These are phyloP conservation scores for Chironex yamaguchii DNA, from an alignment of 30 jellyfish, hydroid and myxozoan species.

Conservation along the genomic window DNA sequence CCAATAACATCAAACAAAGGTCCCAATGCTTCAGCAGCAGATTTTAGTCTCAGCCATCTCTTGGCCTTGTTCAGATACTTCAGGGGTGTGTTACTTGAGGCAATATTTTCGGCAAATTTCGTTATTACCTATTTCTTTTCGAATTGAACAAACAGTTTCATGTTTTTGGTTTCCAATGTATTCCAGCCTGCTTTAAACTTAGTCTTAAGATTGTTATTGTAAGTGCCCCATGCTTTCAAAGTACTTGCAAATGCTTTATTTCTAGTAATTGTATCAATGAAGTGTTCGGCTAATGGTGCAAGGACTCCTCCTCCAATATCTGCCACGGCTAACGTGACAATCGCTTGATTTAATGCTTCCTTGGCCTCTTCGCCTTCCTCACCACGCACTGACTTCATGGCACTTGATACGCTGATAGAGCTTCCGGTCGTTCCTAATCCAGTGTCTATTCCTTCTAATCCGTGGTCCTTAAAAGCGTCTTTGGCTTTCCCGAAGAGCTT, in stretches of 20 bases:
- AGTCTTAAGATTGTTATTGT: background rate
- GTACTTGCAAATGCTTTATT: constrained; percentile 1
- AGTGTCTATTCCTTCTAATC: background rate
- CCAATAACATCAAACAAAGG: constrained; percentile 22
- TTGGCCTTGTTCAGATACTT: constrained; percentile 8
- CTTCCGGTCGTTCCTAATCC: constrained; percentile 2
- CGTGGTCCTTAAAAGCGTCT: no score
- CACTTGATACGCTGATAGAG: background rate
- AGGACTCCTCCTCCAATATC: constrained; percentile 46
- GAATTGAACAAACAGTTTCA: background rate
- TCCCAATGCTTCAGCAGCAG: constrained; percentile 8
- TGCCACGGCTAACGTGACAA: background rate
- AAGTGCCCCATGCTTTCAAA: background rate
- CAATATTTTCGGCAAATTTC: background rate
- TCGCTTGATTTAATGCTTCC: constrained; percentile 29
- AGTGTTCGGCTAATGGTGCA: constrained; percentile 12
- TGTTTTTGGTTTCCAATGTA: background rate
- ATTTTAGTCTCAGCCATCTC: constrained; percentile 16
- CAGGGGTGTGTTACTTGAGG: constrained; percentile 6
- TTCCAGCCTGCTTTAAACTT: background rate
- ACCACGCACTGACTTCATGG: background rate
- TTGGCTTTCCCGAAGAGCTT: no score
- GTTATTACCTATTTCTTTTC: background rate
- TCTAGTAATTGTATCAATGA: constrained; percentile 5
- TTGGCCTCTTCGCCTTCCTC: background rate